Evolutionary conservation across 1,140 invertebrate species (phyloP).

Genomic region (Lepidurus arcticus): DNA sequence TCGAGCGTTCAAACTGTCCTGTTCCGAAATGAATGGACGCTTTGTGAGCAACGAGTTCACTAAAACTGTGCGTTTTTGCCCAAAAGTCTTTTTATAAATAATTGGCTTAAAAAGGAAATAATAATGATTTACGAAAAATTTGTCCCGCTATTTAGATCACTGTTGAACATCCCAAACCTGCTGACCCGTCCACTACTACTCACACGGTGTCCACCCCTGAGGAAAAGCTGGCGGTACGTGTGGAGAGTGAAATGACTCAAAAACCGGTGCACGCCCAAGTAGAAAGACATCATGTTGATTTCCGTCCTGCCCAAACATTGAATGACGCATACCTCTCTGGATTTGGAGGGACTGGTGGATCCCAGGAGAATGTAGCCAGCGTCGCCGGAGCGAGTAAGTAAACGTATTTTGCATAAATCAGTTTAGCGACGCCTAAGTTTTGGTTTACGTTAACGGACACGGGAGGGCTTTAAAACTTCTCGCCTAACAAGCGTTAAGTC

Average conservation of each 20-base stretch:
- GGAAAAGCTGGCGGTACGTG: constrained; percentile 27
- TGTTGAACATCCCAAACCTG: constrained; percentile 36
- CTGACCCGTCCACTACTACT: constrained; percentile 23
- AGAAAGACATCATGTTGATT: constrained; percentile 57
- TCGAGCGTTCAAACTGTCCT: constrained; percentile 86
- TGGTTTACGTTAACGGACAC: no score
- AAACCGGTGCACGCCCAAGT: constrained; percentile 55
- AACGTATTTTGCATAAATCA: constrained; percentile 26
- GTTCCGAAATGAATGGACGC: constrained; percentile 84
- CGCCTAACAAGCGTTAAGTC: no score
- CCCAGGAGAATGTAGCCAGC: constrained; percentile 38
- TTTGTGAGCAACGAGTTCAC: constrained; percentile 93
- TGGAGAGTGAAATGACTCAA: constrained; percentile 35
- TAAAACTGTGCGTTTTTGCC: constrained; percentile 62
- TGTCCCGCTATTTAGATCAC: constrained; percentile 35
- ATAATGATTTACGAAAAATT: not conserved
- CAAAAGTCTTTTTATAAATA: constrained; percentile 30
- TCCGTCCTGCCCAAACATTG: constrained; percentile 48
- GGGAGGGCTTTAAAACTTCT: no score
- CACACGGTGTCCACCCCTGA: not conserved
- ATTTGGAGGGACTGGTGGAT: constrained; percentile 37
- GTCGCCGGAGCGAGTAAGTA: constrained; percentile 38
- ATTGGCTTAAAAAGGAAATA: not conserved
- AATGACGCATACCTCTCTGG: constrained; percentile 43
- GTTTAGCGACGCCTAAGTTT: not conserved